Evolutionary conservation across 2,888 invertebrate genomes (phyloP).

Genomic region (Oligia fasciuncula): DNA sequence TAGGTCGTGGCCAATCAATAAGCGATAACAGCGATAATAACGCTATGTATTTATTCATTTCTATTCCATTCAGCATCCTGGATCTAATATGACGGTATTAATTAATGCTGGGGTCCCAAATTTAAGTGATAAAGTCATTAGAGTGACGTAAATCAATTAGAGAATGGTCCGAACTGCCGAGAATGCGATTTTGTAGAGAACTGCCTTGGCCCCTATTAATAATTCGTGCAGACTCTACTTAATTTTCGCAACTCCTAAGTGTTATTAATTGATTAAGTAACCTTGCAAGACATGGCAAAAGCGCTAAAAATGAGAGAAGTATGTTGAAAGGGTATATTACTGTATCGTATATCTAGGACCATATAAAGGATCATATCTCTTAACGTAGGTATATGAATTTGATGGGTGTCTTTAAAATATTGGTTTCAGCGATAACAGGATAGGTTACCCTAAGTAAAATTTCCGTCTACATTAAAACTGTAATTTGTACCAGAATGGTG

Average conservation of each 20-base stretch:
- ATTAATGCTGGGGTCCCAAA: conserved; percentile 40
- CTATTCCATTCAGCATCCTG: background rate
- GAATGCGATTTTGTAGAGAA: background rate
- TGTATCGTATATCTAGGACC: background rate
- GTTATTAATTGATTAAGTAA: background rate
- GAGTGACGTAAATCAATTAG: conserved; percentile 46
- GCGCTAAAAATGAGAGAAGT: background rate
- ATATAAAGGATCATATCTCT: background rate
- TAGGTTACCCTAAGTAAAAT: too few relatives aligned
- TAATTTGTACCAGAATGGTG: too few relatives aligned
- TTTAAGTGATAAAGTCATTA: conserved; percentile 39
- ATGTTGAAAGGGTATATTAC: background rate
- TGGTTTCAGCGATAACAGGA: too few relatives aligned
- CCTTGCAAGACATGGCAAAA: too few relatives aligned
- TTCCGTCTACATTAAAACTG: too few relatives aligned
- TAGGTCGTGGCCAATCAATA: background rate
- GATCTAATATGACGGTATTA: conserved; percentile 7
- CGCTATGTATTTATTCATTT: background rate
- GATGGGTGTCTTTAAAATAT: too few relatives aligned
- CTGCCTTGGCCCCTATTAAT: conserved; percentile 3
- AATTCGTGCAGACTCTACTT: conserved; percentile 16
- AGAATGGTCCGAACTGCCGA: background rate
- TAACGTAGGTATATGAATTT: background rate
- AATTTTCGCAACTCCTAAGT: background rate
- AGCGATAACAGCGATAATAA: background rate